Evolutionary conservation across 2,113 vertebrate species (phyloP).

Genomic region (Hiodon tergisus): DNA sequence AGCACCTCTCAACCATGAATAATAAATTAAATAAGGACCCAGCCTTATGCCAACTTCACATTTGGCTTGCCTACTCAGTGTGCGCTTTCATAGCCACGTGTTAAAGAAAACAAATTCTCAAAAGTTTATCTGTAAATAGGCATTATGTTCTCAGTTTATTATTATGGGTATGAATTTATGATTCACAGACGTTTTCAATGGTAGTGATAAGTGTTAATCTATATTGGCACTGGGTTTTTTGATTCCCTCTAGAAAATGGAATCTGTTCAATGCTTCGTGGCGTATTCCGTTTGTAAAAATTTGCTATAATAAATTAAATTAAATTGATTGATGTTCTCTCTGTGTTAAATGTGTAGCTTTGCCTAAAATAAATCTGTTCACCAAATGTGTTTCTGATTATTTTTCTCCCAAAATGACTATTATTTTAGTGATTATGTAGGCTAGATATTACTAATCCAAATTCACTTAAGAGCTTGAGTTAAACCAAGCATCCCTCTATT

Average conservation of each 20-base stretch:
- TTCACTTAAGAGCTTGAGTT: not conserved
- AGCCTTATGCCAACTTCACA: too few relatives aligned
- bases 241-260: too few relatives aligned
- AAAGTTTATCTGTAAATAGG: not conserved
- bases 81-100: too few relatives aligned
- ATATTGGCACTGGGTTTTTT: too few relatives aligned
- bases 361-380: too few relatives aligned
- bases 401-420: not conserved
- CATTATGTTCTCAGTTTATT: not conserved
- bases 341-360: too few relatives aligned
- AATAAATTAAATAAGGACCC: too few relatives aligned
- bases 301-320: not conserved
- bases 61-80: too few relatives aligned
- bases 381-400: not conserved
- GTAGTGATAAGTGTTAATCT: not conserved
- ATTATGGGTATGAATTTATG: not conserved
- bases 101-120: not conserved
- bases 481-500: constrained; percentile 17
- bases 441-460: not conserved
- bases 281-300: not conserved
- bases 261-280: not conserved
- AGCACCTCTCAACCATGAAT: too few relatives aligned
- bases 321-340: not conserved
- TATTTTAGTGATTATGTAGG: not conserved
- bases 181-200: not conserved